Conservation (phyloP, 2,113 vertebrate genomes). For the Elgaria multicarinata region DNA sequence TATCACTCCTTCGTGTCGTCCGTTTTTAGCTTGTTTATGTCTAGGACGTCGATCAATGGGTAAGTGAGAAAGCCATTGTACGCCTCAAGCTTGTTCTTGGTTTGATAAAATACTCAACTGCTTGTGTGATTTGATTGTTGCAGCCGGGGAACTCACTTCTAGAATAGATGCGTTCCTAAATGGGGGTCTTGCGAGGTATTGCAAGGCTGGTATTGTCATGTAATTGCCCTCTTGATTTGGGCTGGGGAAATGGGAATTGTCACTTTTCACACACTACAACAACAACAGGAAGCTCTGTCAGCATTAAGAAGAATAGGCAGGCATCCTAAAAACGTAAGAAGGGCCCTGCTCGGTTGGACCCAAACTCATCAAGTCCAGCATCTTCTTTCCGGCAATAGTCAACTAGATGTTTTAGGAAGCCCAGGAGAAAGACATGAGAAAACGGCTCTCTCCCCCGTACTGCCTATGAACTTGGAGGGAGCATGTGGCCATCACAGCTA, state of each 20-base stretch:
- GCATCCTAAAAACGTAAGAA: not conserved
- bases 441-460: no score
- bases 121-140: not conserved
- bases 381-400: not conserved
- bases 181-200: not conserved
- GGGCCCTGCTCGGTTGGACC: no score
- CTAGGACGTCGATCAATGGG: slow-evolving; percentile 98
- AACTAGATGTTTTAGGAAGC: no score
- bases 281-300: not conserved
- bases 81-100: not conserved
- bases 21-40: slow-evolving; percentile 93
- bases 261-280: not conserved
- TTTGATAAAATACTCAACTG: not conserved
- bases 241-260: not conserved
- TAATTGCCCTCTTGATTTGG: not conserved
- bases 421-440: no score
- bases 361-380: not conserved
- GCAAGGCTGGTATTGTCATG: not conserved
- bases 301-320: not conserved
- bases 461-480: not conserved
- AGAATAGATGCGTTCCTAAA: not conserved
- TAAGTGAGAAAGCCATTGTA: slow-evolving; percentile 72
- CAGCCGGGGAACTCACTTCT: not conserved
- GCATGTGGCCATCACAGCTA: not conserved
- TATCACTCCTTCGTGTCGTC: slow-evolving; percentile 95